Evolutionary conservation across 2,888 invertebrate species (phyloP).

Genomic region (Parthenolecanium corni): DNA sequence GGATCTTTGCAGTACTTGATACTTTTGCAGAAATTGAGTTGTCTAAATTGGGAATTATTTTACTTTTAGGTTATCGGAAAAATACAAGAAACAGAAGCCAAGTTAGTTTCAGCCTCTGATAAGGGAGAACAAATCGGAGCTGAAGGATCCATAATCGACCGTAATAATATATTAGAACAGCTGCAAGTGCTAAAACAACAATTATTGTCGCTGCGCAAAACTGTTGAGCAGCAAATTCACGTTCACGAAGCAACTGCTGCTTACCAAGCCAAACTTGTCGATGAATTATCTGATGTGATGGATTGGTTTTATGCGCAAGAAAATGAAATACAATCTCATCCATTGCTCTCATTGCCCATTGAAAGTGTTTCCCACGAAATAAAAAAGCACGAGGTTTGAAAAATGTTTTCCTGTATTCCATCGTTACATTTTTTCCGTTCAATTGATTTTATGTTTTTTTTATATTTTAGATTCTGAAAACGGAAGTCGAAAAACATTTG

Average conservation of each 20-base stretch:
- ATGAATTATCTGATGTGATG: slow-evolving; percentile 68
- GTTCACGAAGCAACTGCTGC: slow-evolving; percentile 79
- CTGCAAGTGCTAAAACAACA: slow-evolving; percentile 77
- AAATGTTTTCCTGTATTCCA: neutral
- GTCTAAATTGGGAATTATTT: too few relatives aligned
- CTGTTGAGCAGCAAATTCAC: slow-evolving; percentile 73
- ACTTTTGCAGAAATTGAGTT: neutral
- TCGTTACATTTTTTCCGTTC: neutral
- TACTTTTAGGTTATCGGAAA: slow-evolving; percentile 51
- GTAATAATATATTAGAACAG: slow-evolving; percentile 77
- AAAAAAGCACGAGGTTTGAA: slow-evolving; percentile 37
- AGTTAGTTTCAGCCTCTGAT: slow-evolving; percentile 73
- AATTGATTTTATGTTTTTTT: neutral
- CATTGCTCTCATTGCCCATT: slow-evolving; percentile 63
- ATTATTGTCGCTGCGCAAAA: slow-evolving; percentile 53
- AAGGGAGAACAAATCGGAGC: slow-evolving; percentile 87
- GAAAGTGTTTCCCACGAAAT: slow-evolving; percentile 69
- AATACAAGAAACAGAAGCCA: slow-evolving; percentile 82
- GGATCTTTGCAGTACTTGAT: neutral
- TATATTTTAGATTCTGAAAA: slow-evolving; percentile 45
- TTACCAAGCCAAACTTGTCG: slow-evolving; percentile 72
- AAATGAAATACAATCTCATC: slow-evolving; percentile 66
- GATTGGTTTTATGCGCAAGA: slow-evolving; percentile 76
- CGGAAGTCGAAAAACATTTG: slow-evolving; percentile 57
- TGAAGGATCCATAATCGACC: slow-evolving; percentile 76